Evolutionary conservation across 1,140 invertebrate species (phyloP).

Genomic region (Mamestra configurata): DNA sequence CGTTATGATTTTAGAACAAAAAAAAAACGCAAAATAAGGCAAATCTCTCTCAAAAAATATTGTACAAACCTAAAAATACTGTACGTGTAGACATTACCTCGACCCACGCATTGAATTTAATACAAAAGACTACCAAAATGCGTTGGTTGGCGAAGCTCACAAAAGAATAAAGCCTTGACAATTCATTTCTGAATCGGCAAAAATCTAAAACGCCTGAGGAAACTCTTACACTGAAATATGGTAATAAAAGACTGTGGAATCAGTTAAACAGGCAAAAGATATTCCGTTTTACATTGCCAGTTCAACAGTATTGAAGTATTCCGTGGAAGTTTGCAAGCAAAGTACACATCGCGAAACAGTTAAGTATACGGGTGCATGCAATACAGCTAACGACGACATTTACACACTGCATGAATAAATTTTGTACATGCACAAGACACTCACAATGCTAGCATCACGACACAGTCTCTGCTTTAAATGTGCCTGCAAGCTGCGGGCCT

Average conservation of each 20-base stretch:
- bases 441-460: too few relatives aligned
- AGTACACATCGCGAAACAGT: neutral
- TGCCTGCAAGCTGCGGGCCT: too few relatives aligned
- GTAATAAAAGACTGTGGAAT: conserved; percentile 20
- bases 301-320: conserved; percentile 14
- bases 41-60: neutral
- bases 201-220: conserved; percentile 28
- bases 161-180: conserved; percentile 26
- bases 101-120: conserved; percentile 19
- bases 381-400: too few relatives aligned
- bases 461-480: too few relatives aligned
- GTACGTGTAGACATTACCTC: neutral
- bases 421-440: too few relatives aligned
- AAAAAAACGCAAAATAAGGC: neutral
- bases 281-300: conserved; percentile 22
- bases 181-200: conserved; percentile 23
- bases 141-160: neutral
- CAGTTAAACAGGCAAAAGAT: conserved; percentile 24
- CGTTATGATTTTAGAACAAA: neutral
- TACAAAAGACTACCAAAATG: conserved; percentile 11
- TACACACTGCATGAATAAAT: too few relatives aligned
- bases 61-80: conserved; percentile 5
- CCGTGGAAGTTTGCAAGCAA: neutral
- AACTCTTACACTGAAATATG: conserved; percentile 25
- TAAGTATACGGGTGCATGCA: neutral